A percentile compares a stretch with the other conserved stretches of the same genome.
phyloP scores from a whole-genome alignment of 2,797 vertebrate genomes.

The Alauda arvensis region DNA sequence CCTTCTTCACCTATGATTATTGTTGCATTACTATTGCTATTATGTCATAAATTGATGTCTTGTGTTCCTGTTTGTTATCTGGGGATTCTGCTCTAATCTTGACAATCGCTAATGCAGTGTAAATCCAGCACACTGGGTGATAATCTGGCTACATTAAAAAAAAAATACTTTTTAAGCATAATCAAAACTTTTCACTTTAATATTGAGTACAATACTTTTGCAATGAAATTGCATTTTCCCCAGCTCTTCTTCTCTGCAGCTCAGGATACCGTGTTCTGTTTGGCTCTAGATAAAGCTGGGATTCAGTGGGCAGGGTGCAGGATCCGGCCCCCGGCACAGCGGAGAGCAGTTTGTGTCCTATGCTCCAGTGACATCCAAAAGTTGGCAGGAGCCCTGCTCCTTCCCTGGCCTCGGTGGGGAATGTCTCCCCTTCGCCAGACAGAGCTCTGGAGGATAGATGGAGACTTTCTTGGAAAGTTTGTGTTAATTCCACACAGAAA shows the following conservation, averaged over 20 bases:
- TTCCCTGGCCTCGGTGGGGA: background rate
- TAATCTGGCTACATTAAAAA: constrained; percentile 56
- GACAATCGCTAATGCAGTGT: constrained; percentile 42
- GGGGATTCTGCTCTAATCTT: constrained; percentile 60
- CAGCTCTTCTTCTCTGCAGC: background rate
- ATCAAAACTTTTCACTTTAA: constrained; percentile 57
- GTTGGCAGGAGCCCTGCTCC: background rate
- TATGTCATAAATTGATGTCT: constrained; percentile 55
- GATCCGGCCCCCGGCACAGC: accelerated
- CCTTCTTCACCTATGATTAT: background rate
- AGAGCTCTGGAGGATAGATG: background rate
- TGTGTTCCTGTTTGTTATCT: constrained; percentile 52
- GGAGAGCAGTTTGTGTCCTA: background rate
- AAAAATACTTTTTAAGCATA: constrained; percentile 37
- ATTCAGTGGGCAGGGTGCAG: background rate
- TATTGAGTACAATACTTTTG: background rate
- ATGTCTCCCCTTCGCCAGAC: background rate
- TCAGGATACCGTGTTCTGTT: background rate
- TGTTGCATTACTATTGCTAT: constrained; percentile 26
- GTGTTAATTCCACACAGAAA: background rate
- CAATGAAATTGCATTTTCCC: background rate
- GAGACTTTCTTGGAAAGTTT: background rate
- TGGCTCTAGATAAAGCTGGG: background rate
- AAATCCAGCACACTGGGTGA: constrained; percentile 34
- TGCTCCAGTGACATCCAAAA: background rate